phyloP scores from a whole-genome alignment of 1,140 invertebrate species.

The Amyelois transitella region DNA sequence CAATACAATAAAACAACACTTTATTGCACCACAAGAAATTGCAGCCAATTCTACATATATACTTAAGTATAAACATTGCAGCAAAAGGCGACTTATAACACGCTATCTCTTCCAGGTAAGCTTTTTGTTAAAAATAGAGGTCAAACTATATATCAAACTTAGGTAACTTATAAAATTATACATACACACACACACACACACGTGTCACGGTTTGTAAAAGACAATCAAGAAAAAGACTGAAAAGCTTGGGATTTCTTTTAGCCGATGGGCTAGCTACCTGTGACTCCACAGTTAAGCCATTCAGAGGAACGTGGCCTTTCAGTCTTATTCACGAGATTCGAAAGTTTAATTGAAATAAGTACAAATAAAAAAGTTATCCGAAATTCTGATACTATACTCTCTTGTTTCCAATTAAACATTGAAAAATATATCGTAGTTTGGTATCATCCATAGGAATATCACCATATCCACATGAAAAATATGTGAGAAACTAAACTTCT shows the following conservation, averaged over 20 bases:
- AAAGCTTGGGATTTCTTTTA: not conserved
- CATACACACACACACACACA: too few species aligned
- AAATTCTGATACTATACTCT: not conserved
- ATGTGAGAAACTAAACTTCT: too few species aligned
- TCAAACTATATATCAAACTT: not conserved
- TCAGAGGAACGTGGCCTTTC: too few species aligned
- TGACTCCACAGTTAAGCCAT: too few species aligned
- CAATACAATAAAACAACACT: not conserved
- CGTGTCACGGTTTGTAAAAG: too few species aligned
- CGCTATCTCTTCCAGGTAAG: too few species aligned
- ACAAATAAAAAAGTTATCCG: too few species aligned
- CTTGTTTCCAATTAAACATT: not conserved
- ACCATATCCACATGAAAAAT: too few species aligned
- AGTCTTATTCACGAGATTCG: too few species aligned
- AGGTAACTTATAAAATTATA: not conserved
- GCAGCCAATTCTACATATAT: not conserved
- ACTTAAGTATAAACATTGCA: not conserved
- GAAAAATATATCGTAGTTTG: not conserved
- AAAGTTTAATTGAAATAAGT: not conserved
- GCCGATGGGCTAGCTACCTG: too few species aligned
- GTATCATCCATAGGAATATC: too few species aligned
- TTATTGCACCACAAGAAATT: too few species aligned
- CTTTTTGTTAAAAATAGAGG: not conserved
- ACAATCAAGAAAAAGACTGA: not conserved
- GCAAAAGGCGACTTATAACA: not conserved